Percentiles rank a stretch among this genome's conserved stretches.
Evolutionary conservation across 2,888 invertebrate species (phyloP).

Genomic region (Andrena hattorfiana): DNA sequence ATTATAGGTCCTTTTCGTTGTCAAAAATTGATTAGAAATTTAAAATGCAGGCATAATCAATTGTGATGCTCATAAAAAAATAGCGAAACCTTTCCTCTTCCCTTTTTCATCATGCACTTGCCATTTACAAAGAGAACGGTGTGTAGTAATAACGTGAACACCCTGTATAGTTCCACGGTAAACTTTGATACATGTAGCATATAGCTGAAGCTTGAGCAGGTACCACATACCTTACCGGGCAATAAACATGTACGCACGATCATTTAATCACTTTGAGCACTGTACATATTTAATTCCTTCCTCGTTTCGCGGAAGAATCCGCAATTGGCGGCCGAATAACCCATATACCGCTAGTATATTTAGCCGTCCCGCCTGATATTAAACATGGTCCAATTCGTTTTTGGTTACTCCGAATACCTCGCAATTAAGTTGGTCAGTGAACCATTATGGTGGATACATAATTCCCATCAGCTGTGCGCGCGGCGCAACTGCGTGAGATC

Average conservation of each 20-base stretch:
- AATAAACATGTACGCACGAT: too few relatives aligned
- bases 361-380: not conserved
- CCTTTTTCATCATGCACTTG: too few relatives aligned
- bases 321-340: slow-evolving; percentile 4
- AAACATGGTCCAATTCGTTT: not conserved
- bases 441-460: not conserved
- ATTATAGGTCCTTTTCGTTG: too few relatives aligned
- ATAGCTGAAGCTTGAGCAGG: not conserved
- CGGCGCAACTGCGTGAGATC: slow-evolving; percentile 27
- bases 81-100: too few relatives aligned
- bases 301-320: not conserved
- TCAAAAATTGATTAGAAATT: too few relatives aligned
- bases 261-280: too few relatives aligned
- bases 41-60: too few relatives aligned
- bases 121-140: too few relatives aligned
- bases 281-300: not conserved
- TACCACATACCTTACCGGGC: not conserved
- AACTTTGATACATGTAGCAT: not conserved
- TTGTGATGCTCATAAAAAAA: too few relatives aligned
- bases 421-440: slow-evolving; percentile 3
- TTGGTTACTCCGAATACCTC: not conserved
- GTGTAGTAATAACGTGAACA: not conserved
- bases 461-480: not conserved
- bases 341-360: not conserved
- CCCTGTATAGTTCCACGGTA: not conserved